Percentiles rank a stretch among this genome's conserved stretches.
Evolutionary conservation across 2,113 vertebrate genomes (phyloP).

Genomic region (Orthochromis malagaraziensis): DNA sequence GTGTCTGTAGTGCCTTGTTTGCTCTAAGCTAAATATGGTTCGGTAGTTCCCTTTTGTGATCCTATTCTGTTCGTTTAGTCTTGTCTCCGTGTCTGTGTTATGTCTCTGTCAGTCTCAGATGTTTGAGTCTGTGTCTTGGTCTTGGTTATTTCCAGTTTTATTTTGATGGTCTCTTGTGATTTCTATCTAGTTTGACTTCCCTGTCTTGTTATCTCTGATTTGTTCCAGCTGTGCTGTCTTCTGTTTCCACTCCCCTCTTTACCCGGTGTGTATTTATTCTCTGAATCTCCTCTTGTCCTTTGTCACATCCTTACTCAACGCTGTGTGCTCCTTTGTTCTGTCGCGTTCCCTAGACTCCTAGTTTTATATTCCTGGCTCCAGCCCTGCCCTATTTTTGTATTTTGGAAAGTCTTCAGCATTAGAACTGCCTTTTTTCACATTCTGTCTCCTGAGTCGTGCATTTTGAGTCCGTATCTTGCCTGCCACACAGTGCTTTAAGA

Average conservation of each 20-base stretch:
- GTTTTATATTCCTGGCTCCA: neutral
- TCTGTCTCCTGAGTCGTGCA: neutral
- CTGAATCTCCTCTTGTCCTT: fast-evolving
- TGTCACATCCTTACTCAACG: fast-evolving
- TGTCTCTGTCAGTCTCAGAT: neutral
- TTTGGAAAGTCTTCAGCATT: neutral
- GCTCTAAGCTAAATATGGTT: neutral
- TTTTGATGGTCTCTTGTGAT: neutral
- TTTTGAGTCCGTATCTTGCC: neutral
- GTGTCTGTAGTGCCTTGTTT: neutral
- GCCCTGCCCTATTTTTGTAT: neutral
- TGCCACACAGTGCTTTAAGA: neutral
- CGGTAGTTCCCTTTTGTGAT: neutral
- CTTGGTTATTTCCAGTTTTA: neutral
- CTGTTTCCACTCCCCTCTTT: neutral
- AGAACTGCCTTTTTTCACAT: neutral
- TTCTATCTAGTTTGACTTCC: neutral
- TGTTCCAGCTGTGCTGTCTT: neutral
- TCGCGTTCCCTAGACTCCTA: neutral
- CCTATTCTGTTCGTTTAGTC: neutral
- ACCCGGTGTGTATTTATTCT: neutral
- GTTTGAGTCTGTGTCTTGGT: neutral
- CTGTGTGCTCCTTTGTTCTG: fast-evolving
- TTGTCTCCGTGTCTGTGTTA: fast-evolving
- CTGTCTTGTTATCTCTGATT: neutral